phyloP scores from a whole-genome alignment of 2,888 invertebrate genomes.

The Tethea ocularis region DNA sequence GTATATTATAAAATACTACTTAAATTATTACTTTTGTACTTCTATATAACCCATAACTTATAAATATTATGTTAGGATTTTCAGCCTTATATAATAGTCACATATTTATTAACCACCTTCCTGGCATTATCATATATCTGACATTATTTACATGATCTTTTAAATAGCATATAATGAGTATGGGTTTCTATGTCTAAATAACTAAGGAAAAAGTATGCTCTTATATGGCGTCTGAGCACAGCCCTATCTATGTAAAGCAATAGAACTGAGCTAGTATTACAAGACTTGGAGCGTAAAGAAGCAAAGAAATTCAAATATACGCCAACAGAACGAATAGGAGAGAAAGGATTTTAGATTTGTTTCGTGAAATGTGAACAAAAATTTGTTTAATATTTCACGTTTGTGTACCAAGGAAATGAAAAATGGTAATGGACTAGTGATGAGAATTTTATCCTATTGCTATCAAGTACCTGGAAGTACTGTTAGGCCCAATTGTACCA shows the following conservation, averaged over 20 bases:
- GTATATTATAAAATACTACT: no score
- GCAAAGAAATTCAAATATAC: conserved; percentile 69
- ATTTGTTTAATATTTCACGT: conserved; percentile 47
- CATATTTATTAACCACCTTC: no score
- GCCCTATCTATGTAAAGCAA: conserved; percentile 32
- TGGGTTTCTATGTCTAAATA: no score
- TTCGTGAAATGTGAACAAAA: conserved; percentile 49
- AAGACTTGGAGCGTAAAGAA: conserved; percentile 32
- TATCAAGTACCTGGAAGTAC: background rate
- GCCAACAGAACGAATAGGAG: conserved; percentile 46
- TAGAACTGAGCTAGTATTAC: conserved; percentile 27
- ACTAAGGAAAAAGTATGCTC: no score
- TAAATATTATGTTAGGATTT: no score
- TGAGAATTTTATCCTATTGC: background rate
- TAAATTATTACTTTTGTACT: no score
- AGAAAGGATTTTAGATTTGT: conserved; percentile 56
- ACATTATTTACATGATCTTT: no score
- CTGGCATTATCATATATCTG: no score
- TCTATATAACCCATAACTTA: no score
- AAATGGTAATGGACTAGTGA: background rate
- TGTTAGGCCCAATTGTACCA: no score
- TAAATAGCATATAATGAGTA: no score
- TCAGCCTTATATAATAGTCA: no score
- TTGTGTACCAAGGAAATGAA: background rate
- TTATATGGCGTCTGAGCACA: conserved; percentile 12